Evolutionary conservation across 2,888 invertebrate genomes (phyloP), one percentile per base, ranked within the genome.

Genomic region (Paralinhomoeus sp.): DNA sequence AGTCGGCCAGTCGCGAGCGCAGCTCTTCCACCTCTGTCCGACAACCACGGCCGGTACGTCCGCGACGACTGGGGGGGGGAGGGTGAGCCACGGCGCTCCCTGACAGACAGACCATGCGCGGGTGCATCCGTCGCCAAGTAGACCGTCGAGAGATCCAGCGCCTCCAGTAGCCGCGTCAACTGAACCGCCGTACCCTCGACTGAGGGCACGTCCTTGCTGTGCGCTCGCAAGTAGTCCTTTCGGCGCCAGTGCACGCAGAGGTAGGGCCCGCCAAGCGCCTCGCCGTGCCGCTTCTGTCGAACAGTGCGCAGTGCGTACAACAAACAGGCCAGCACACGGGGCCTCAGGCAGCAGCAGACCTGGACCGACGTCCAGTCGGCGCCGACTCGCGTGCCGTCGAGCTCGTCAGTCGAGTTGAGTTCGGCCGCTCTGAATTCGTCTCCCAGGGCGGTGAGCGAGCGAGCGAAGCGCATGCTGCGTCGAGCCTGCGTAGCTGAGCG

Each of bases 401-500:
- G 47, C 31, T 67, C 61, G 56, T 72, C 72, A 17, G 64, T 67
- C 1, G 80, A 79, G 56, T 74, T 70, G n/a, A 81, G 67, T 54
- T 70, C 65, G 20, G 61, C 55, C 41, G 57, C 54, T 37, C 80
- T 68, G 61, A 76, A 91, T 15, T 72, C 61, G 43, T 72, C 70
- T 0, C 82, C 87, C 33, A 76, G 70, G 40, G 69, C 51, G 13
- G 72, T 61, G 0, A 97, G 70, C 18, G 73, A 62, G 41, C 68
- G 67, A 46, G 77, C 76, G 62, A 89, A 93, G 43, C 80, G 72
- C 83, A 93, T 84, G 56, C 91, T 91, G 53, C 83, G 72, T 47
- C 70, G 53, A 13, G 64, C 67, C 58, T 62, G 47, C 24, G 24
- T 5, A 5, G n/a, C n/a, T n/a, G n/a, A n/a, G n/a, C n/a, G n/a